Evolutionary conservation across 2,797 vertebrate species (phyloP).

Genomic region (Remorina albescens): DNA sequence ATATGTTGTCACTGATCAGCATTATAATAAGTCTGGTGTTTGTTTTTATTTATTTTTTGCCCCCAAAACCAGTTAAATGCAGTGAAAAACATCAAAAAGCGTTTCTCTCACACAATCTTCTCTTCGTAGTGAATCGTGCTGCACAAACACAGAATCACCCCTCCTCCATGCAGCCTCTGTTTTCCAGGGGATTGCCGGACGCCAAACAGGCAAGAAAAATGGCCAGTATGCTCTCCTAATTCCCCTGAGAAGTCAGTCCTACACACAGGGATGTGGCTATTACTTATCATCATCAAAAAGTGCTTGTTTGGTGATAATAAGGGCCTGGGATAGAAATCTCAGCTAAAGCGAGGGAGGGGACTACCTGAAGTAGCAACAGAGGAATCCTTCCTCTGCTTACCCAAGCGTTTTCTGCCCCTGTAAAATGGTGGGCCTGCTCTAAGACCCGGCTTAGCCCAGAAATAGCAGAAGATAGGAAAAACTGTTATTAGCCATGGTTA

Average conservation of each 20-base stretch:
- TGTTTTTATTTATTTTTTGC: background rate
- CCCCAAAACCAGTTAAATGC: constrained; percentile 26
- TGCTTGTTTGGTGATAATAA: constrained; percentile 86
- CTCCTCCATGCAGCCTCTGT: constrained; percentile 51
- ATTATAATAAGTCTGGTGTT: constrained; percentile 35
- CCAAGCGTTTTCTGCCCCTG: constrained; percentile 75
- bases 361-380: constrained; percentile 78
- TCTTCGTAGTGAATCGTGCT: constrained; percentile 50
- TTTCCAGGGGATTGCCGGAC: constrained; percentile 68
- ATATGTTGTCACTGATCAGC: constrained; percentile 22
- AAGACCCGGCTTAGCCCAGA: constrained; percentile 78
- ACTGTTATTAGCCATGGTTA: constrained; percentile 76
- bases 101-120: constrained; percentile 48
- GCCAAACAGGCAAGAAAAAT: constrained; percentile 82
- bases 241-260: constrained; percentile 80
- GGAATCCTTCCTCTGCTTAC: constrained; percentile 83
- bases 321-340: constrained; percentile 80
- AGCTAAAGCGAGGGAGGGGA: constrained; percentile 76
- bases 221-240: constrained; percentile 67
- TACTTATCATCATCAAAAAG: constrained; percentile 86
- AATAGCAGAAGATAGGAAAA: constrained; percentile 78
- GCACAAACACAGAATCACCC: constrained; percentile 66
- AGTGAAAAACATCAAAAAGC: constrained; percentile 46
- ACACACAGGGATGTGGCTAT: constrained; percentile 81
- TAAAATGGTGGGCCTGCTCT: constrained; percentile 74